A percentile compares a stretch with the other conserved stretches of the same genome.
Evolutionary conservation across 2,797 vertebrate species (phyloP).

Genomic region (Lates japonicus): DNA sequence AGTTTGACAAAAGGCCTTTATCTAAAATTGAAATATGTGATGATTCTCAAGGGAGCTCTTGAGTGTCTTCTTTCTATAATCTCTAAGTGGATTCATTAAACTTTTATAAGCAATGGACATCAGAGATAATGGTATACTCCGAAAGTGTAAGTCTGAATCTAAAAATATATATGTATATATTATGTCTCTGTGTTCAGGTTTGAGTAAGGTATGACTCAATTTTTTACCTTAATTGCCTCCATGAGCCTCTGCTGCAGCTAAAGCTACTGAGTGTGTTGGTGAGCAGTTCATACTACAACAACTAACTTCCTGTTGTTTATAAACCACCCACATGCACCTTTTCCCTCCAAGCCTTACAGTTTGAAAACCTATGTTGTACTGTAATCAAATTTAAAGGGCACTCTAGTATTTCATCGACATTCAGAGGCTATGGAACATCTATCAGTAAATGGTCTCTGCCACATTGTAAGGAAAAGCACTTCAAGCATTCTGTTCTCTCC

Average conservation of each 20-base stretch:
- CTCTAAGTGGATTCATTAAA: not conserved
- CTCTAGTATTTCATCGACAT: slow-evolving; percentile 29
- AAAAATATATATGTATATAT: not conserved
- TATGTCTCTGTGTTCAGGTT: not conserved
- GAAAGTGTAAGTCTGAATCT: not conserved
- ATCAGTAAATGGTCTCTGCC: slow-evolving; percentile 35
- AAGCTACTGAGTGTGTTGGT: not conserved
- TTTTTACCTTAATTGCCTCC: slow-evolving; percentile 10
- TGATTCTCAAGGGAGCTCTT: not conserved
- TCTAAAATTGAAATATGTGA: too few relatives aligned
- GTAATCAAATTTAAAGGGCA: slow-evolving; percentile 32
- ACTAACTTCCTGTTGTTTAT: not conserved
- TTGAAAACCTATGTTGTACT: slow-evolving; percentile 18
- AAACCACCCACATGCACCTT: not conserved
- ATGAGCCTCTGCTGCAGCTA: slow-evolving; percentile 12
- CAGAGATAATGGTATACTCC: not conserved
- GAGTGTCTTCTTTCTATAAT: not conserved
- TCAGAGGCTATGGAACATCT: slow-evolving; percentile 29
- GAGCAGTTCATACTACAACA: not conserved
- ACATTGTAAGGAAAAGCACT: slow-evolving; percentile 27
- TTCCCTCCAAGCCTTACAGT: not conserved
- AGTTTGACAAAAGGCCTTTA: too few relatives aligned
- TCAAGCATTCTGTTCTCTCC: not conserved
- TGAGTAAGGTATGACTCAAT: not conserved
- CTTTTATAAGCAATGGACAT: not conserved